These are phyloP conservation scores for Hyphantria cunea DNA, from an alignment of 1,140 invertebrate genomes.

Conservation along the genomic window DNA sequence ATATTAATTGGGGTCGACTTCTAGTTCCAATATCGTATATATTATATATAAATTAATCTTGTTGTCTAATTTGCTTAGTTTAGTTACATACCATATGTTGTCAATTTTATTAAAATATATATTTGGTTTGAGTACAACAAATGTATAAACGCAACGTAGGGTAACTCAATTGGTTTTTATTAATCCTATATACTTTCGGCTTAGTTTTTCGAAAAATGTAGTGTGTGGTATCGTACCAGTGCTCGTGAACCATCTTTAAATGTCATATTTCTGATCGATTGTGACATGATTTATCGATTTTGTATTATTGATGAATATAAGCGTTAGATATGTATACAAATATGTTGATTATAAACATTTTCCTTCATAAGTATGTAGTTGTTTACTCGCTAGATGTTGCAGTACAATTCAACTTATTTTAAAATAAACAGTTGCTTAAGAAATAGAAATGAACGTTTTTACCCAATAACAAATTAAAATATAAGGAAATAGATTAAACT, in stretches of 20 bases:
- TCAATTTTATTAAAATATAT: background rate
- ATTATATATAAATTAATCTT: no score
- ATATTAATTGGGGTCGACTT: no score
- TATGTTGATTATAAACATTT: background rate
- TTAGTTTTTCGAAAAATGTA: constrained; percentile 40
- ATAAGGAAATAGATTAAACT: no score
- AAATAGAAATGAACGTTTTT: background rate
- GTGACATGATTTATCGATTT: constrained; percentile 3
- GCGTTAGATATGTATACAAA: background rate
- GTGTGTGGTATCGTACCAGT: constrained; percentile 39
- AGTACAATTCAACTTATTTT: background rate
- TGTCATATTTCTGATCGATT: constrained; percentile 33
- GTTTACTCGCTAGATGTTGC: background rate
- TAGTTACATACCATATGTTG: background rate
- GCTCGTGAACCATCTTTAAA: constrained; percentile 31
- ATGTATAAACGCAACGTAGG: constrained; percentile 27
- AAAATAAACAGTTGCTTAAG: background rate
- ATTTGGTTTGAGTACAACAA: background rate
- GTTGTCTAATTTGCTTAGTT: no score
- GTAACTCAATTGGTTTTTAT: constrained; percentile 44
- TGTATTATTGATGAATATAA: constrained; percentile 10
- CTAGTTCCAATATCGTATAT: no score
- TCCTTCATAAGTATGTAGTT: background rate
- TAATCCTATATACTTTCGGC: constrained; percentile 33
- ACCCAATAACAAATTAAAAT: no score